Conservation (phyloP, 2,797 vertebrate species). For the Trachurus trachurus region DNA sequence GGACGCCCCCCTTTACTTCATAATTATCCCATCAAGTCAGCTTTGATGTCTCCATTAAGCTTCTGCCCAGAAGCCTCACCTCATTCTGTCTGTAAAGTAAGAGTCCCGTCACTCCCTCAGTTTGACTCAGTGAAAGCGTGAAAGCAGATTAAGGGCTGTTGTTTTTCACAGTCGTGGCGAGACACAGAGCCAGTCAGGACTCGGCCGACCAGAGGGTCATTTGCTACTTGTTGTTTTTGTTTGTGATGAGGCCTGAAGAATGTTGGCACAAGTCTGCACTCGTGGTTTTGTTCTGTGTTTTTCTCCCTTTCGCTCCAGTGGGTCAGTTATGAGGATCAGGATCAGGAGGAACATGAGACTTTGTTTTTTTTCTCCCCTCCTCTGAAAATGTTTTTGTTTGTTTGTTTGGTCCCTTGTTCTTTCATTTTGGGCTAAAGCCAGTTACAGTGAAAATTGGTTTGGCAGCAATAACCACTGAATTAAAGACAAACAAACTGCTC, state of each 20-base stretch:
- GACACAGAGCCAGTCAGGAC: conserved; percentile 78
- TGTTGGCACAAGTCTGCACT: conserved; percentile 76
- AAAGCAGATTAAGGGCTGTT: conserved; percentile 86
- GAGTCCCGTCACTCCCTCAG: conserved; percentile 79
- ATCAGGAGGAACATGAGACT: conserved; percentile 47
- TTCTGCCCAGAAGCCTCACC: conserved; percentile 78
- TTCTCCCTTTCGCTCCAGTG: conserved; percentile 54
- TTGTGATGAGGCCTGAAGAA: conserved; percentile 76
- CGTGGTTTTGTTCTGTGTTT: conserved; percentile 56
- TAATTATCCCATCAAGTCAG: conserved; percentile 78
- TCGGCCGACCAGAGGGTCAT: conserved; percentile 80
- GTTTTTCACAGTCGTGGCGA: conserved; percentile 80
- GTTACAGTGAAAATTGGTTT: conserved; percentile 47
- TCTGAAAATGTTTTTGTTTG: not conserved
- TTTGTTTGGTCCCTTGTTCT: not conserved
- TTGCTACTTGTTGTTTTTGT: conserved; percentile 82
- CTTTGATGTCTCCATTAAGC: conserved; percentile 80
- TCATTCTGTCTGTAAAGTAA: conserved; percentile 80
- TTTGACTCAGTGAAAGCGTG: conserved; percentile 82
- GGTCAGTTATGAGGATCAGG: conserved; percentile 59
- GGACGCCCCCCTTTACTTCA: conserved; percentile 53
- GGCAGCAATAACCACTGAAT: conserved; percentile 19
- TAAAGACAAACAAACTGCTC: not conserved
- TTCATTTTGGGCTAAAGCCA: conserved; percentile 22
- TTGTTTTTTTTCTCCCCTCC: not conserved